Evolutionary conservation across 2,797 vertebrate genomes (phyloP), one percentile per base, ranked within the genome.

Genomic region (Helarctos malayanus): DNA sequence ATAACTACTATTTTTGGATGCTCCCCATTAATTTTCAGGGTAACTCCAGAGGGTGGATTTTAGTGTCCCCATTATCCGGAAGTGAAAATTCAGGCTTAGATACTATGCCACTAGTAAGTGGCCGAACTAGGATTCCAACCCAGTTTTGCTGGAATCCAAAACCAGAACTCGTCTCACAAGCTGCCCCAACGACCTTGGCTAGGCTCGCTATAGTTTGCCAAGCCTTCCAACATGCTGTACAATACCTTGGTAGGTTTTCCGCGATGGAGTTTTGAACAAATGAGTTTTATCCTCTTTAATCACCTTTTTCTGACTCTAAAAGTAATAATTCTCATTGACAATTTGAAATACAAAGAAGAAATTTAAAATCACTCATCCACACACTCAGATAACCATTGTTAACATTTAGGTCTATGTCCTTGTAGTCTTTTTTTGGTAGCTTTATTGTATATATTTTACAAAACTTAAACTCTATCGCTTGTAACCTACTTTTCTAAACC

Each of bases 261-360:
- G 4, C 69, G 12, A 57, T 90, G 35, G 87, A n/a, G 8, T 94
- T 95, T 78, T 80, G 8, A 91, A 84, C 41, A 94, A 79, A 54
- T 80, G 25, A 73, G 6, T 61, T 88, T 80, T 79, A 65, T 73
- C n/a, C 63, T 86, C 63, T 86, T 54, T 63, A 84, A 41, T 79
- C 27, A 78, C 1, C 35, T 54, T 86, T 89, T 92, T 65, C 68
- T 68, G 32, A 79, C 63, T 95, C 38, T 86, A 52, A 84, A 90
- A 91, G 65, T 75, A 71, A 49, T 73, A 29, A 71, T n/a, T 83
- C 6, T 89, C 69, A 65, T 1, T 93, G 59, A 47, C 16, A 49
- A 57, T 82, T 52, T 63, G 21, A 89, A 91, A 65, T 71, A 84
- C 7, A 91, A 84, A 83, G 41, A 94, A 84, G 16, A 97, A 75